These are phyloP conservation scores for Sycobia sp. DNA, from an alignment of 1,140 invertebrate species.

Conservation along the genomic window DNA sequence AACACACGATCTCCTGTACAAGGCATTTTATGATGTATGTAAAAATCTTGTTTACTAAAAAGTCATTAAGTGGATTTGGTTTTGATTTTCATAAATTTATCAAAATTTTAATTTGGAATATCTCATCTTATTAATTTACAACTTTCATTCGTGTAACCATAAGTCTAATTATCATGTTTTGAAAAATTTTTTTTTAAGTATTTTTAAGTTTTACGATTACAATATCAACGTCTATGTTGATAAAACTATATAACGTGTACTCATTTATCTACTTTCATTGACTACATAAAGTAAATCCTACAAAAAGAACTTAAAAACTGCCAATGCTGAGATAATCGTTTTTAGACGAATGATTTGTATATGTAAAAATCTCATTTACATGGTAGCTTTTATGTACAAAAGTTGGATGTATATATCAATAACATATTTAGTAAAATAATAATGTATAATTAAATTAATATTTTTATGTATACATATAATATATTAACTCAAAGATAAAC, in stretches of 20 bases:
- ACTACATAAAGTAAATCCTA: slow-evolving; percentile 9
- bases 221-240: not conserved
- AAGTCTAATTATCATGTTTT: not conserved
- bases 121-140: no score
- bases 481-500: not conserved
- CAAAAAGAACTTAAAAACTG: slow-evolving; percentile 5
- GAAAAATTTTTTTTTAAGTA: not conserved
- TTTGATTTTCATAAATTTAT: slow-evolving; percentile 2
- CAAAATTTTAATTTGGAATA: not conserved
- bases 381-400: slow-evolving; percentile 24
- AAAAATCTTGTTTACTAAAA: slow-evolving; percentile 22
- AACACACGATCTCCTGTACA: slow-evolving; percentile 21
- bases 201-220: not conserved
- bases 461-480: not conserved
- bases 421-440: no score
- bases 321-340: not conserved
- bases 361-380: not conserved
- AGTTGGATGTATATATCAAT: not conserved
- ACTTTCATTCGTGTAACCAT: not conserved
- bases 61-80: slow-evolving; percentile 5
- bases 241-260: slow-evolving; percentile 24
- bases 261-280: slow-evolving; percentile 10
- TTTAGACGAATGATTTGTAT: slow-evolving; percentile 9
- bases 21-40: slow-evolving; percentile 9
- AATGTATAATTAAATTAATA: slow-evolving; percentile 2